phyloP scores from a whole-genome alignment of 1,140 invertebrate species.

The Euwallacea fornicatus region DNA sequence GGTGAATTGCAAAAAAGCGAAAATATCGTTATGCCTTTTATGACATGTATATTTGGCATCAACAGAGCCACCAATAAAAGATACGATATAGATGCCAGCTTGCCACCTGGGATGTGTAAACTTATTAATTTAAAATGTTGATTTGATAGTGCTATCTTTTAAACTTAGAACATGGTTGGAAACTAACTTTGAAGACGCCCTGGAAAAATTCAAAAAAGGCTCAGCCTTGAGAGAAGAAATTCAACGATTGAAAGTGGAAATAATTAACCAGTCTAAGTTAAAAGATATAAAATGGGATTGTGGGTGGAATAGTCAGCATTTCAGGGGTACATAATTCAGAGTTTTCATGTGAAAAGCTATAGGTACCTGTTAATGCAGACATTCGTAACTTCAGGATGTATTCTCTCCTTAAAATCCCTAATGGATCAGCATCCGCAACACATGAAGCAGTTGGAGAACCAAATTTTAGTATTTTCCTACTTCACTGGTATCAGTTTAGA shows the following conservation, averaged over 20 bases:
- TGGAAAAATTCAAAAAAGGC: conserved; percentile 62
- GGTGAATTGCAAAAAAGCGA: too few species aligned
- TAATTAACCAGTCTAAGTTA: conserved; percentile 61
- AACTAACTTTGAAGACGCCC: conserved; percentile 64
- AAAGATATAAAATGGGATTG: conserved; percentile 73
- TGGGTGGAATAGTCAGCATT: conserved; percentile 86
- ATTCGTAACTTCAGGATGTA: conserved; percentile 24
- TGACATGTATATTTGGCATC: too few species aligned
- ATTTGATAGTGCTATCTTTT: conserved; percentile 3
- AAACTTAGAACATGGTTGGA: conserved; percentile 66
- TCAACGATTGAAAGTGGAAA: conserved; percentile 59
- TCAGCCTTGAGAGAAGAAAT: conserved; percentile 69
- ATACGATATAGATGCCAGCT: not conserved
- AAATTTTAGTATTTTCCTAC: conserved; percentile 77
- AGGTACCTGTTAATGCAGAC: not conserved
- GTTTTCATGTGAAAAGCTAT: not conserved
- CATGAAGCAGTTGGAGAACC: conserved; percentile 21
- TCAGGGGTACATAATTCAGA: conserved; percentile 63
- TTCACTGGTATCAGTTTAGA: conserved; percentile 87
- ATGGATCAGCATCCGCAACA: conserved; percentile 29
- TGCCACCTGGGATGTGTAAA: not conserved
- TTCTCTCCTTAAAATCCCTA: conserved; percentile 29
- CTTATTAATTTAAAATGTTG: conserved; percentile 2
- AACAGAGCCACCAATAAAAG: too few species aligned
- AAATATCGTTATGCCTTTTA: too few species aligned